Evolutionary conservation across 2,888 invertebrate species (phyloP).

Genomic region (Vandiemenella viatica): DNA sequence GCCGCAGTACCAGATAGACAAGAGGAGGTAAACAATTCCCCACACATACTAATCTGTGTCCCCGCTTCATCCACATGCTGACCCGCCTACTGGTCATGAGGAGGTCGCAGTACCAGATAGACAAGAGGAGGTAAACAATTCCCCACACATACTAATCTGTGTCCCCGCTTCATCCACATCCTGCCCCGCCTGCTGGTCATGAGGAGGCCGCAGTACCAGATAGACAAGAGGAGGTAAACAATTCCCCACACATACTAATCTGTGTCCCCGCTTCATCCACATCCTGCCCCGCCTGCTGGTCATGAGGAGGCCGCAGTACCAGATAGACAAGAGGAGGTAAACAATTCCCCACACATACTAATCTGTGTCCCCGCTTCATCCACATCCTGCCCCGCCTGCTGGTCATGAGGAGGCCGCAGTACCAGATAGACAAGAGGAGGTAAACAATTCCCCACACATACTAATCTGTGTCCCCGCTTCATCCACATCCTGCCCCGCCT

Average conservation of each 20-base stretch:
- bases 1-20: constrained; percentile 40
- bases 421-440: constrained; percentile 35
- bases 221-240: too few species aligned
- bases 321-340: too few species aligned
- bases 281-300: constrained; percentile 84
- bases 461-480: constrained; percentile 84
- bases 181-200: constrained; percentile 85
- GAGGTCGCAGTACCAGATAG: constrained; percentile 45
- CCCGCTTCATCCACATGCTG: constrained; percentile 90
- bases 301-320: constrained; percentile 65
- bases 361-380: constrained; percentile 86
- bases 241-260: too few species aligned
- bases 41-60: too few species aligned
- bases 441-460: too few species aligned
- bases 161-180: constrained; percentile 89
- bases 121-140: constrained; percentile 17
- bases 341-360: too few species aligned
- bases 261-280: constrained; percentile 88
- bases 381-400: constrained; percentile 87
- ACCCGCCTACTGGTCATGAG: constrained; percentile 88
- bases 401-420: constrained; percentile 72
- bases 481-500: constrained; percentile 89
- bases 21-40: not conserved
- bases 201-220: constrained; percentile 54
- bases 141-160: too few species aligned